Conservation (phyloP, 1,140 invertebrate species). For the Drosophila nikananu region DNA sequence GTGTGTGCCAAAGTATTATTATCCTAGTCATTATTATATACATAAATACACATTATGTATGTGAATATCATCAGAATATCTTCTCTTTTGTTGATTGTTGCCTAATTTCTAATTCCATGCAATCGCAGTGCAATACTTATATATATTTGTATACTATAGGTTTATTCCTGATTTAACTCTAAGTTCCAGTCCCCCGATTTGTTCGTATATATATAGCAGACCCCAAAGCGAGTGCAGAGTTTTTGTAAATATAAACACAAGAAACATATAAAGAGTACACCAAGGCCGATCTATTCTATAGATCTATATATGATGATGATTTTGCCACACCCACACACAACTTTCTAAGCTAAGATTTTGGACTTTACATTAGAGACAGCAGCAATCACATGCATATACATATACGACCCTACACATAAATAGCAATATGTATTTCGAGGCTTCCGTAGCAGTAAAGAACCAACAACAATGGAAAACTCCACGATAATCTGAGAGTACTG, state of each 20-base stretch:
- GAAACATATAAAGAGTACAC: constrained; percentile 10
- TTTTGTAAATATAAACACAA: constrained; percentile 58
- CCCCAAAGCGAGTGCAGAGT: constrained; percentile 23
- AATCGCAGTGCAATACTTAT: constrained; percentile 68
- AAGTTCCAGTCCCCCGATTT: constrained; percentile 23
- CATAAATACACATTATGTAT: background rate
- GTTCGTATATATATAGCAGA: constrained; percentile 12
- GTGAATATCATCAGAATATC: constrained; percentile 16
- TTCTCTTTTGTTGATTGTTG: constrained; percentile 53
- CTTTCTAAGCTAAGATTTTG: constrained; percentile 72
- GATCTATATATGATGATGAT: constrained; percentile 7
- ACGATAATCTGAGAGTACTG: constrained; percentile 1
- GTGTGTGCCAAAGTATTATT: constrained; percentile 73
- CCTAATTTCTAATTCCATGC: constrained; percentile 66
- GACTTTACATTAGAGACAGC: constrained; percentile 57
- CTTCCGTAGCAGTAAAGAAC: constrained; percentile 60
- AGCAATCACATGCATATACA: constrained; percentile 19
- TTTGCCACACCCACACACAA: constrained; percentile 7
- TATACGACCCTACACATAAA: constrained; percentile 25
- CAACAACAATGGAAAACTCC: constrained; percentile 20
- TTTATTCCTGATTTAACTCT: constrained; percentile 29
- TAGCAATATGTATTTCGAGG: constrained; percentile 49
- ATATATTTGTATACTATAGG: constrained; percentile 1
- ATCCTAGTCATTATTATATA: constrained; percentile 45
- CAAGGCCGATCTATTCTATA: constrained; percentile 14